These are phyloP conservation scores for Sigmodon hispidus DNA, from an alignment of 2,113 vertebrate genomes.

Conservation along the genomic window DNA sequence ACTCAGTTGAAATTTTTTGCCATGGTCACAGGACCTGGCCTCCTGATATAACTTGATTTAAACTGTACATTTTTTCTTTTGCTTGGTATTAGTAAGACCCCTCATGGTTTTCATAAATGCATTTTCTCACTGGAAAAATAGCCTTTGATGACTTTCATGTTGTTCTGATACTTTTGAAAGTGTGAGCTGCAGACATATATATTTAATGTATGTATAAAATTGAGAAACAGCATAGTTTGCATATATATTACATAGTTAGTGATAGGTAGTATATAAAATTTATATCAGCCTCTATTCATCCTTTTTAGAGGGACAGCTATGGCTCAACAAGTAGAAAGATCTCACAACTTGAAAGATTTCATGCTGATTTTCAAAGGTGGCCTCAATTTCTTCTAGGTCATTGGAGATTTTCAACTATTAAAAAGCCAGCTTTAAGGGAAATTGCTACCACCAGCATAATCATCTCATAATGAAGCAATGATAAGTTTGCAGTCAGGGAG, in stretches of 20 bases:
- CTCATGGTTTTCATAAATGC: conserved; percentile 30
- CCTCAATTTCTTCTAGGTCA: conserved; percentile 63
- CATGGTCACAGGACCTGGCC: not conserved
- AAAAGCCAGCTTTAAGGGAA: conserved; percentile 51
- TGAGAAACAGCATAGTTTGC: not conserved
- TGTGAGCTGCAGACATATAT: not conserved
- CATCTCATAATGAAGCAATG: not conserved
- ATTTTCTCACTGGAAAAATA: not conserved
- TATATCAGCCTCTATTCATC: not conserved
- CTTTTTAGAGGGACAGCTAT: not conserved
- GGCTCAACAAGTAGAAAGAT: not conserved
- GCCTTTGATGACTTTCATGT: conserved; percentile 16
- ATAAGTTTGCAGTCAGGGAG: not conserved
- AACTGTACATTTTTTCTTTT: conserved; percentile 50
- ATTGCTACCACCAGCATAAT: not conserved
- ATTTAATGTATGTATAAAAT: not conserved
- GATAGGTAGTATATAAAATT: conserved; percentile 10
- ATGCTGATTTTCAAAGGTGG: conserved; percentile 43
- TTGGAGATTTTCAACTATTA: conserved; percentile 46
- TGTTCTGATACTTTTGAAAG: not conserved
- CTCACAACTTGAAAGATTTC: conserved; percentile 14
- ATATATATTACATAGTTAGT: not conserved
- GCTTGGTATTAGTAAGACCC: not conserved
- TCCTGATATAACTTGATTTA: conserved; percentile 36
- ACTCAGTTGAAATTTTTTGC: conserved; percentile 49